Evolutionary conservation across 2,797 vertebrate genomes (phyloP).

Genomic region (Lophotriccus pileatus): DNA sequence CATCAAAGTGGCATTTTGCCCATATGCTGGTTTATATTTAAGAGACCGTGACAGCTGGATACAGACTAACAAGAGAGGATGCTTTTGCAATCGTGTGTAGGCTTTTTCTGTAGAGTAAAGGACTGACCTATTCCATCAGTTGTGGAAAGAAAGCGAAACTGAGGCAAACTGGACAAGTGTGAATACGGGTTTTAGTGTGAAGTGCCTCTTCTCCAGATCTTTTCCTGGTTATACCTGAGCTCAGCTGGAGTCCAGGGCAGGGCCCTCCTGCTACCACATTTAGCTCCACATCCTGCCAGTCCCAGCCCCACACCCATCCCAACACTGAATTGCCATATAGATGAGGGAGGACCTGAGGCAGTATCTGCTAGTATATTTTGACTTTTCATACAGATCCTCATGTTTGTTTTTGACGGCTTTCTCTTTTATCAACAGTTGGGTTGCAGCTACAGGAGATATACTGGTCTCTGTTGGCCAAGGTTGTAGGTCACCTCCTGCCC

Average conservation of each 20-base stretch:
- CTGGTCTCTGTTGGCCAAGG: neutral
- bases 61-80: neutral
- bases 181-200: neutral
- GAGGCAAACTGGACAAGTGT: neutral
- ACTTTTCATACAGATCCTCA: neutral
- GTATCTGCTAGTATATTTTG: neutral
- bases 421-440: neutral
- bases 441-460: neutral
- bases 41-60: neutral
- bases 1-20: constrained; percentile 30
- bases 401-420: neutral
- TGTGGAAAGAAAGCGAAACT: neutral
- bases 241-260: neutral
- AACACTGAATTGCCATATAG: neutral
- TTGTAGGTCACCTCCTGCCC: neutral
- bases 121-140: neutral
- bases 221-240: neutral
- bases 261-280: neutral
- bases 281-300: neutral
- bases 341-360: neutral
- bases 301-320: neutral
- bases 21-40: neutral
- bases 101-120: neutral
- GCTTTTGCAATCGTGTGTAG: neutral
- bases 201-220: neutral